Evolutionary conservation across 2,888 invertebrate species (phyloP).

Genomic region (Colostygia pectinataria): DNA sequence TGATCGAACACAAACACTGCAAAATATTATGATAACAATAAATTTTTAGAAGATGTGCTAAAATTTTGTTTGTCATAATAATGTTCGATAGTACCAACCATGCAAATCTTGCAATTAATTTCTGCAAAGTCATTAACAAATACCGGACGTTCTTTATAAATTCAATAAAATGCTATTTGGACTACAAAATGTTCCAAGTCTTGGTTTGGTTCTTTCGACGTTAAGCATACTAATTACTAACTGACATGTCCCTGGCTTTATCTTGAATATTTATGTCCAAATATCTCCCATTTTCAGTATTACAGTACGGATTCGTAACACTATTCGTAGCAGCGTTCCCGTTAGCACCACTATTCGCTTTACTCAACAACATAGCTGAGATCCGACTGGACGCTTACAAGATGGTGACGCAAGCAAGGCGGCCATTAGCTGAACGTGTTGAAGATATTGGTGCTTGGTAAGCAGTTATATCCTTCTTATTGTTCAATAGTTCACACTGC

Average conservation of each 20-base stretch:
- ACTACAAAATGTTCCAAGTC: not conserved
- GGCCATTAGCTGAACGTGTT: conserved; percentile 94
- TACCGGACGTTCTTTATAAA: not conserved
- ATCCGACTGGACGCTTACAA: conserved; percentile 97
- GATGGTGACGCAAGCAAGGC: conserved; percentile 96
- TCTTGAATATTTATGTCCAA: no score
- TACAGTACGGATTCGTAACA: conserved; percentile 98
- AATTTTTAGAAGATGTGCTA: no score
- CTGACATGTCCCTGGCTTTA: no score
- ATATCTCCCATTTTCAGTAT: conserved; percentile 82
- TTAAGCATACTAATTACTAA: no score
- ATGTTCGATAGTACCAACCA: no score
- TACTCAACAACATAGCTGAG: conserved; percentile 97
- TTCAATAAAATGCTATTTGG: not conserved
- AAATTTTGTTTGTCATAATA: no score
- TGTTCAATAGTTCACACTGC: no score
- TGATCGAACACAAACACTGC: no score
- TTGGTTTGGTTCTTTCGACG: no score
- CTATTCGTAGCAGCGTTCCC: conserved; percentile 99
- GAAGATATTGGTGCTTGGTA: conserved; percentile 96
- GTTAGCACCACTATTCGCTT: conserved; percentile 96
- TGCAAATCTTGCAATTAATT: no score
- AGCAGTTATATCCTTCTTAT: conserved; percentile 11
- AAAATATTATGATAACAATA: no score
- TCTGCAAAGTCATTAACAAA: no score